A percentile compares a stretch with the other conserved stretches of the same genome.
phyloP scores from a whole-genome alignment of 2,113 vertebrate species.

The Anolis sagrei region DNA sequence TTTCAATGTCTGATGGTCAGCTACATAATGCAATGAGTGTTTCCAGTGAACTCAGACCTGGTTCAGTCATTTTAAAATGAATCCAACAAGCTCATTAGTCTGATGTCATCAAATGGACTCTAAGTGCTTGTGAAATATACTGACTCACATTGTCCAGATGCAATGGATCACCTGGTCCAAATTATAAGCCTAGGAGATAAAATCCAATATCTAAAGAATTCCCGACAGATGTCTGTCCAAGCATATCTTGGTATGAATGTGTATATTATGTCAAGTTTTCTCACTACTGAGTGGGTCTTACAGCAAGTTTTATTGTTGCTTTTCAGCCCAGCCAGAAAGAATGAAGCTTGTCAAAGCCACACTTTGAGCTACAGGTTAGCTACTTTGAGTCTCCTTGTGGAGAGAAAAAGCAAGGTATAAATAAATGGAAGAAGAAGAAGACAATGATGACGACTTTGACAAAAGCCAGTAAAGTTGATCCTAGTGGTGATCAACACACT shows the following conservation, averaged over 20 bases:
- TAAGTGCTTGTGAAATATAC: slow-evolving; percentile 30
- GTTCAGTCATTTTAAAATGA: slow-evolving; percentile 45
- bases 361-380: not conserved
- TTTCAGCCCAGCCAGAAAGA: not conserved
- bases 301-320: not conserved
- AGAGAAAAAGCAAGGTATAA: not conserved
- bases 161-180: not conserved
- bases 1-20: slow-evolving; percentile 30
- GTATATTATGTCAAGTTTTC: not conserved
- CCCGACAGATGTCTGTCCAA: not conserved
- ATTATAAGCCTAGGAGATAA: not conserved
- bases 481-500: no score
- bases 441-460: no score
- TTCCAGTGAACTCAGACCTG: slow-evolving; percentile 38
- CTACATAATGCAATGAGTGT: slow-evolving; percentile 20
- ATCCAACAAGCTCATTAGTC: slow-evolving; percentile 46
- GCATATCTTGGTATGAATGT: not conserved
- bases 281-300: not conserved
- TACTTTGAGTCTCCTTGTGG: no score
- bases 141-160: not conserved
- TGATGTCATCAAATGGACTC: not conserved
- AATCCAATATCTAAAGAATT: not conserved
- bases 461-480: no score
- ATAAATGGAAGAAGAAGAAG: no score
- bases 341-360: not conserved